A percentile compares a stretch with the other conserved stretches of the same genome.
phyloP scores from a whole-genome alignment of 2,888 invertebrate species.

The Xestia c-nigrum region DNA sequence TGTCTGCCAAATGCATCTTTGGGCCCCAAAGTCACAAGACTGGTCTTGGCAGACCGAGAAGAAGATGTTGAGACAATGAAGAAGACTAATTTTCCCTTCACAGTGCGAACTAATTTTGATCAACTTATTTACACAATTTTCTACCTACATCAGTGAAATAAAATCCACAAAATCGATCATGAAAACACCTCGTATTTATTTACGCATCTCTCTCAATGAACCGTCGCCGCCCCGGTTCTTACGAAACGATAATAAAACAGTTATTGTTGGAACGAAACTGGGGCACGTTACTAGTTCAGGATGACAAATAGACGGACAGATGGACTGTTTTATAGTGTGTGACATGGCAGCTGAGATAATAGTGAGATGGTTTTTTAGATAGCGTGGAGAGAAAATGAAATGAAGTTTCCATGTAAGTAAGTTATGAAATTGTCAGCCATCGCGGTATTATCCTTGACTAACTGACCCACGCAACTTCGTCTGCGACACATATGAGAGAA shows the following conservation, averaged over 20 bases:
- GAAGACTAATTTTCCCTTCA: background rate
- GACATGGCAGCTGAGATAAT: conserved; percentile 30
- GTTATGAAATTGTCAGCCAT: background rate
- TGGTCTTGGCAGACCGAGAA: no score
- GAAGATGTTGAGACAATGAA: no score
- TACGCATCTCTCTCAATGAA: conserved; percentile 43
- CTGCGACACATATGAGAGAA: no score
- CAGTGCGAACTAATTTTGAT: background rate
- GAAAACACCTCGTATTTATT: conserved; percentile 42
- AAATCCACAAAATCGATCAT: conserved; percentile 8
- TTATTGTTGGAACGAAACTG: conserved; percentile 65
- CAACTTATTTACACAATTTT: background rate
- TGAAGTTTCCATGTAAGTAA: background rate
- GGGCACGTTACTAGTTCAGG: conserved; percentile 52
- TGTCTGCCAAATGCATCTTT: no score
- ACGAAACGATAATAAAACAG: conserved; percentile 49
- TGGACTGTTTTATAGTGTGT: conserved; percentile 56
- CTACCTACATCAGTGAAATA: background rate
- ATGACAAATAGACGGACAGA: conserved; percentile 60
- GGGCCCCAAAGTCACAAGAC: no score
- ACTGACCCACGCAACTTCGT: no score
- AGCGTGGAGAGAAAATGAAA: background rate
- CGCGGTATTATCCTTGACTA: no score
- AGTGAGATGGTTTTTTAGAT: conserved; percentile 6
- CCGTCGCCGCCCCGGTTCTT: conserved; percentile 33